phyloP scores from a whole-genome alignment of 2,113 vertebrate genomes.

The Elachura formosa region DNA sequence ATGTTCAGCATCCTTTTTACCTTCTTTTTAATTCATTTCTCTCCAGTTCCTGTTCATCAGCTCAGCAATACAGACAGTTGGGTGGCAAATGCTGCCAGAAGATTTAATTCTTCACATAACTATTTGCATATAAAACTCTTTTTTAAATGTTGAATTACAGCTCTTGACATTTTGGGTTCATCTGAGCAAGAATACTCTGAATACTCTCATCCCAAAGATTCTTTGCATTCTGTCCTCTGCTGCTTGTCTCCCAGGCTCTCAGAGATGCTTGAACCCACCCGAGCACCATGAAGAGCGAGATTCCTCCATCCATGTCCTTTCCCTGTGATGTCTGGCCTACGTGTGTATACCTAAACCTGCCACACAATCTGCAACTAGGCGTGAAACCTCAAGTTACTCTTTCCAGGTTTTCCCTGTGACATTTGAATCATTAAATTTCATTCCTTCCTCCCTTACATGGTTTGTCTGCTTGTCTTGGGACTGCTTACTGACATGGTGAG shows the following conservation, averaged over 20 bases:
- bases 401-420: neutral
- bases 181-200: neutral
- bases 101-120: neutral
- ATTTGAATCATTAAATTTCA: constrained; percentile 7
- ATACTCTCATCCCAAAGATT: neutral
- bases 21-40: neutral
- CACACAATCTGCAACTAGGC: neutral
- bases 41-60: neutral
- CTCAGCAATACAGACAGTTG: neutral
- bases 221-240: neutral
- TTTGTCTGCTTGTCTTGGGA: neutral
- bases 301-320: neutral
- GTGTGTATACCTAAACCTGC: neutral
- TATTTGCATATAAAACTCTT: neutral
- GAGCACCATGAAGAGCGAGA: neutral
- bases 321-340: neutral
- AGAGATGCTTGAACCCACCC: neutral
- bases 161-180: neutral
- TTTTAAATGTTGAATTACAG: neutral
- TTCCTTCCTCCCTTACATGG: neutral
- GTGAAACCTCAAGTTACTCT: neutral
- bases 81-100: neutral
- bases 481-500: rapidly evolving
- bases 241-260: neutral
- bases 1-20: neutral